Evolutionary conservation across 2,797 vertebrate genomes (phyloP).

Genomic region (Novumbra hubbsi): DNA sequence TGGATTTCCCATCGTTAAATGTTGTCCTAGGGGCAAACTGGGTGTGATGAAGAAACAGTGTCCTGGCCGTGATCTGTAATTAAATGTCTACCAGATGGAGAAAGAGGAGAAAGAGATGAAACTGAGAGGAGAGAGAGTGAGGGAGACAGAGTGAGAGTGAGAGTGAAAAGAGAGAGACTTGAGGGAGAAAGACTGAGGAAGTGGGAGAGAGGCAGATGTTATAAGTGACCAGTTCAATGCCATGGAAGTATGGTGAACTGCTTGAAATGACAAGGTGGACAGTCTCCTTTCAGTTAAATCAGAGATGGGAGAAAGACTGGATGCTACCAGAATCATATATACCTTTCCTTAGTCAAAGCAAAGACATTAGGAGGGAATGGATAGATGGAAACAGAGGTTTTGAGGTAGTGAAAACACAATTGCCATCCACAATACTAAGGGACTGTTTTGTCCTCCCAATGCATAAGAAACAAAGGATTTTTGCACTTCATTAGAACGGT

Average conservation of each 20-base stretch:
- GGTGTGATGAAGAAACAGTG: conserved; percentile 52
- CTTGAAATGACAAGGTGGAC: conserved; percentile 63
- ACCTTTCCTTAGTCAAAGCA: background rate
- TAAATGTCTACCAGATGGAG: conserved; percentile 65
- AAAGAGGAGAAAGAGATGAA: conserved; percentile 35
- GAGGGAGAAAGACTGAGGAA: background rate
- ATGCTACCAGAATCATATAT: conserved; percentile 20
- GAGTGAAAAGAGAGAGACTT: too few relatives aligned
- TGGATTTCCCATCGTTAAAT: conserved; percentile 72
- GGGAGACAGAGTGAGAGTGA: background rate
- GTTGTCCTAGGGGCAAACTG: conserved; percentile 56
- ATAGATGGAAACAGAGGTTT: background rate
- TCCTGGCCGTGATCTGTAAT: conserved; percentile 59
- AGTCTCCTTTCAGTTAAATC: conserved; percentile 30
- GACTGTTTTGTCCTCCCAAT: too few relatives aligned
- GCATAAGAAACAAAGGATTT: background rate
- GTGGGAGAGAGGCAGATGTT: conserved; percentile 38
- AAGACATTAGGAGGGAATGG: background rate
- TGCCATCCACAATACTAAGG: background rate
- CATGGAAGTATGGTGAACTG: conserved; percentile 59
- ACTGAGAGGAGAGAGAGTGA: background rate
- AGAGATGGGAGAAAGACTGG: conserved; percentile 41
- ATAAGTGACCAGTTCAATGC: conserved; percentile 58
- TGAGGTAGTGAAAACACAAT: background rate
- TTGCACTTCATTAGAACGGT: background rate